Conservation (phyloP, 2,888 invertebrate species). For the Amorpha juglandis region DNA sequence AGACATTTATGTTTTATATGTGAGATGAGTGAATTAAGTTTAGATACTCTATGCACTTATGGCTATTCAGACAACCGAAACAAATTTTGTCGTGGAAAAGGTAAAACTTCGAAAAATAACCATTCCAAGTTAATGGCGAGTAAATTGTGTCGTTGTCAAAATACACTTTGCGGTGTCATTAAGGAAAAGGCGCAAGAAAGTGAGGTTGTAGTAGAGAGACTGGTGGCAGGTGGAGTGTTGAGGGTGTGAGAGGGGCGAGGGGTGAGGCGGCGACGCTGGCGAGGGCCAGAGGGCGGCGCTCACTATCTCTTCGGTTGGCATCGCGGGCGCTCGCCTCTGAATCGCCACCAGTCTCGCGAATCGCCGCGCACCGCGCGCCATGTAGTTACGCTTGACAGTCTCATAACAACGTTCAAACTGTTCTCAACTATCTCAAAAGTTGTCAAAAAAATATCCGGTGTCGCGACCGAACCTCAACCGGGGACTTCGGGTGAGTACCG, state of each 20-base stretch:
- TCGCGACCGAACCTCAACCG: slow-evolving; percentile 50
- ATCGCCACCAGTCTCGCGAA: slow-evolving; percentile 43
- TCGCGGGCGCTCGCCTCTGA: slow-evolving; percentile 54
- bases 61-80: too few species aligned
- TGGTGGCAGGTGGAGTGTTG: slow-evolving; percentile 35
- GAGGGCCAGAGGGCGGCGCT: slow-evolving; percentile 34
- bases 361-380: slow-evolving; percentile 55
- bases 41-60: too few species aligned
- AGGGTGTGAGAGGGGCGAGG: slow-evolving; percentile 30
- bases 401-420: slow-evolving; percentile 64
- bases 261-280: slow-evolving; percentile 32
- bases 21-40: too few species aligned
- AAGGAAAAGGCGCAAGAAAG: slow-evolving; percentile 43
- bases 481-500: slow-evolving; percentile 64
- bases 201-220: slow-evolving; percentile 43
- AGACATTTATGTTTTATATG: too few species aligned
- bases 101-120: not conserved
- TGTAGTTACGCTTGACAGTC: slow-evolving; percentile 54
- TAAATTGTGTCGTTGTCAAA: not conserved
- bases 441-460: slow-evolving; percentile 58
- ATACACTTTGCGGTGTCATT: slow-evolving; percentile 34
- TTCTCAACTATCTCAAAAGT: slow-evolving; percentile 65
- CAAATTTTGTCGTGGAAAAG: not conserved
- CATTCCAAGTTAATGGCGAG: not conserved
- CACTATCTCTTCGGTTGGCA: slow-evolving; percentile 56